Conservation (phyloP, 2,888 invertebrate species). For the Erebia epiphron region DNA sequence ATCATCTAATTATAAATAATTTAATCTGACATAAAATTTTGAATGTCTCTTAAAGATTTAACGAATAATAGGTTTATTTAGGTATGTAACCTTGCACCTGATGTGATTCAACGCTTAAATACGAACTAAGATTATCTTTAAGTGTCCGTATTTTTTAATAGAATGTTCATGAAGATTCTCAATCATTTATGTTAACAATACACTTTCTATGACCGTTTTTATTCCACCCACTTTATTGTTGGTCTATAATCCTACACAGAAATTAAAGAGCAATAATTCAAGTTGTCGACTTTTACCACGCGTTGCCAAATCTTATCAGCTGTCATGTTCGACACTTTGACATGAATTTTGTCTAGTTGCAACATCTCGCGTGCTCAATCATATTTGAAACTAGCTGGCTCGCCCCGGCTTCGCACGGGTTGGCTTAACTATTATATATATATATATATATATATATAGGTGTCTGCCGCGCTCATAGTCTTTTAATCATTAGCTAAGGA, state of each 20-base stretch:
- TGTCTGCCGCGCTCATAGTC: no score
- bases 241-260: constrained; percentile 10
- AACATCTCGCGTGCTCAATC: constrained; percentile 4
- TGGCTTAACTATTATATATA: no score
- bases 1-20: no score
- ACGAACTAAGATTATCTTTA: neutral
- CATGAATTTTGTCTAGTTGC: constrained; percentile 13
- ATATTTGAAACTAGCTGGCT: constrained; percentile 3
- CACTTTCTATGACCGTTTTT: neutral
- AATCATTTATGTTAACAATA: neutral
- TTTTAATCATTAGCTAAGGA: no score
- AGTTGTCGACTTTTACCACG: constrained; percentile 10
- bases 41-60: no score
- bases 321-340: constrained; percentile 17
- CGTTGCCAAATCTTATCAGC: constrained; percentile 16
- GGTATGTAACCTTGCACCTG: neutral
- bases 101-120: neutral
- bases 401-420: no score
- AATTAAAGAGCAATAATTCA: constrained; percentile 4
- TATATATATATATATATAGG: no score
- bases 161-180: neutral
- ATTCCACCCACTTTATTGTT: constrained; percentile 3
- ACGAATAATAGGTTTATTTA: no score
- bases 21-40: no score
- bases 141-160: neutral